phyloP scores from a whole-genome alignment of 1,140 invertebrate genomes.

The Macrocentrus cingulum region DNA sequence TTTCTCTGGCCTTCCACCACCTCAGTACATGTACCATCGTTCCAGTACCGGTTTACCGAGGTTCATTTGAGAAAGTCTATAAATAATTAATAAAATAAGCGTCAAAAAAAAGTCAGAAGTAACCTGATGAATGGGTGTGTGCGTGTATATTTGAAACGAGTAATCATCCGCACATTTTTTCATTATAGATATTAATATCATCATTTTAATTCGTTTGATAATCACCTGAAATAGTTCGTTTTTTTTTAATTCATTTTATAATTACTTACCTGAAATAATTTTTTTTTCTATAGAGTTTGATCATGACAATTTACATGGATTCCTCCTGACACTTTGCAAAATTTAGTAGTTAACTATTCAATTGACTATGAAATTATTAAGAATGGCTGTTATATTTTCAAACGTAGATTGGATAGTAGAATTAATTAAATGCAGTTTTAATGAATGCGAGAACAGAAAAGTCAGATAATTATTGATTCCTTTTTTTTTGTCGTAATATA shows the following conservation, averaged over 20 bases:
- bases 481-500: background rate
- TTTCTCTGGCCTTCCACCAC: slow-evolving; percentile 46
- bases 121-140: background rate
- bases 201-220: background rate
- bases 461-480: background rate
- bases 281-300: background rate
- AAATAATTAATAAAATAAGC: background rate
- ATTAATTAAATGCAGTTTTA: background rate
- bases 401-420: slow-evolving; percentile 3
- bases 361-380: background rate
- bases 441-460: background rate
- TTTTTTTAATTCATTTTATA: slow-evolving; percentile 2
- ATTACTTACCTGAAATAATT: no score
- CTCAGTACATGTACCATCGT: slow-evolving; percentile 52
- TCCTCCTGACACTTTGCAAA: slow-evolving; percentile 12
- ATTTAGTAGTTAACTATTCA: slow-evolving; percentile 6
- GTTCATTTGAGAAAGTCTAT: slow-evolving; percentile 47
- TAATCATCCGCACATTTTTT: background rate
- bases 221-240: background rate
- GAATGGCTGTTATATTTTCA: slow-evolving; percentile 22
- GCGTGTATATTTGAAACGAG: background rate
- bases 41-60: slow-evolving; percentile 50
- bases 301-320: background rate
- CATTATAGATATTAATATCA: background rate
- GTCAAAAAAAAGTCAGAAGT: background rate